Conservation (phyloP, 1,140 invertebrate genomes). For the Nylanderia fulva region DNA sequence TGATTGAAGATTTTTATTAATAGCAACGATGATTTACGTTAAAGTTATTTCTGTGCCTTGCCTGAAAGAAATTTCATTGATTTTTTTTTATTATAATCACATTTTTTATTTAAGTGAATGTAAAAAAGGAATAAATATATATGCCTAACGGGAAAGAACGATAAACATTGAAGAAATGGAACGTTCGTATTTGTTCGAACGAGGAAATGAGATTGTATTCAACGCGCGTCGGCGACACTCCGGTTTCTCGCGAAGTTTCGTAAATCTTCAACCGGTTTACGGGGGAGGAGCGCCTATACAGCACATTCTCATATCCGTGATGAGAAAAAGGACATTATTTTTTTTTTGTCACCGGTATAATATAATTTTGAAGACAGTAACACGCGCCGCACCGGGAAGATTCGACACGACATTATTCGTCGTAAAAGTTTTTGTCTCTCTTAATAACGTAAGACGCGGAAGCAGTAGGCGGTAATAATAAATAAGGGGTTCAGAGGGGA, state of each 20-base stretch:
- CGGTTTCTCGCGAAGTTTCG: neutral
- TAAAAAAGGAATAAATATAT: neutral
- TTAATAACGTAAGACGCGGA: conserved; percentile 23
- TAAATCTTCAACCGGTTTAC: conserved; percentile 34
- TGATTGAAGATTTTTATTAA: neutral
- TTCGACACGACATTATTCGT: neutral
- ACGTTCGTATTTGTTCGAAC: neutral
- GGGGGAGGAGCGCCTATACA: neutral
- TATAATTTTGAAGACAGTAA: neutral
- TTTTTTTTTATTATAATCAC: neutral
- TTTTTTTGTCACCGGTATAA: neutral
- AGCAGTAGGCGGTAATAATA: neutral
- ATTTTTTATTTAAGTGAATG: neutral
- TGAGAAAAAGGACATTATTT: neutral
- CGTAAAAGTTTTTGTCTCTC: conserved; percentile 1
- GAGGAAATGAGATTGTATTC: conserved; percentile 34
- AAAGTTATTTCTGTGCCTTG: neutral
- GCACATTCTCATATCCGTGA: neutral
- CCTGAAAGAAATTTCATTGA: neutral
- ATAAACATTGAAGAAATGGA: neutral
- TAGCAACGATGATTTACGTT: conserved; percentile 2
- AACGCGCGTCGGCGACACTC: conserved; percentile 6
- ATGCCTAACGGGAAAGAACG: neutral
- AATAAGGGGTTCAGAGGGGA: neutral
- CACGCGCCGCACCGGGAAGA: neutral